Evolutionary conservation across 2,113 vertebrate species (phyloP).

Genomic region (Oreochromis niloticus): DNA sequence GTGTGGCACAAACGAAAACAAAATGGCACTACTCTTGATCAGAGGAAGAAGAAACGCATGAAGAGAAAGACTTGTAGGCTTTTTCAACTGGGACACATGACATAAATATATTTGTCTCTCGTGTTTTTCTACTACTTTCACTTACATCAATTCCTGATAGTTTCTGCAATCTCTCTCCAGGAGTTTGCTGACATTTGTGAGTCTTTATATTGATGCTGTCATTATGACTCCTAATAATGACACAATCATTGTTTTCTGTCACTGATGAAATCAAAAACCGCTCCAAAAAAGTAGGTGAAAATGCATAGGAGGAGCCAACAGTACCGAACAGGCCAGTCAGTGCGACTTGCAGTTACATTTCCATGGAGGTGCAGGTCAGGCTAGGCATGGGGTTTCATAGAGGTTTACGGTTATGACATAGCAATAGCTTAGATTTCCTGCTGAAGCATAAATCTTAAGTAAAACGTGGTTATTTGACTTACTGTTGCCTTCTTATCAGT

Average conservation of each 20-base stretch:
- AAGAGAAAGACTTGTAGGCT: background rate
- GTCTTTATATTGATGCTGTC: background rate
- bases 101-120: background rate
- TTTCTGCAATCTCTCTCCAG: background rate
- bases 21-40: background rate
- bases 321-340: no score
- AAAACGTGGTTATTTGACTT: no score
- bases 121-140: background rate
- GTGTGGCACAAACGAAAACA: background rate
- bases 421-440: no score
- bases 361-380: no score
- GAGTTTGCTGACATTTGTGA: background rate
- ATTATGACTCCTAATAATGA: background rate
- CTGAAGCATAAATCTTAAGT: no score
- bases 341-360: no score
- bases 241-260: background rate
- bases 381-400: no score
- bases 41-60: background rate
- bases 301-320: no score
- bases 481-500: background rate
- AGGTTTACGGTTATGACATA: no score
- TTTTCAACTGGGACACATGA: background rate
- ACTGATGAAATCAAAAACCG: no score
- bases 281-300: no score
- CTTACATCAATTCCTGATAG: background rate